phyloP scores from a whole-genome alignment of 1,140 invertebrate genomes.

The Euwallacea similis region DNA sequence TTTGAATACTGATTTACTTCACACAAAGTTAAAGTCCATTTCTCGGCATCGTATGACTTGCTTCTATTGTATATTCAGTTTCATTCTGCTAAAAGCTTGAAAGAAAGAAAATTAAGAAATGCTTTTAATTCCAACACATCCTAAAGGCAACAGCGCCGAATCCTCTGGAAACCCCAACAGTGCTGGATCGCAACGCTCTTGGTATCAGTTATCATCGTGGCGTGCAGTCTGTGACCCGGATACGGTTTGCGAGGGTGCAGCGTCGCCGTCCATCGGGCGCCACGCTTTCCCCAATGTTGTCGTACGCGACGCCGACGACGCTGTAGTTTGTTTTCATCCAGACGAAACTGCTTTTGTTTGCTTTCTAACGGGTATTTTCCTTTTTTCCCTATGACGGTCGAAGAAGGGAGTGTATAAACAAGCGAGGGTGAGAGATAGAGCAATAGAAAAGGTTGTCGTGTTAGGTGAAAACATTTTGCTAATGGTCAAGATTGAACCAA shows the following conservation, averaged over 20 bases:
- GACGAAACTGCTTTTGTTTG: neutral
- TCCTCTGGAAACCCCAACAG: no score
- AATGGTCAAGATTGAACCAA: no score
- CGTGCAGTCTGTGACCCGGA: constrained; percentile 39
- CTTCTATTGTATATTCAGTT: no score
- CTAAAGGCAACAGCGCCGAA: no score
- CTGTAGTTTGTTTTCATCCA: constrained; percentile 24
- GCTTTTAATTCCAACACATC: no score
- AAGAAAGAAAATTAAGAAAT: no score
- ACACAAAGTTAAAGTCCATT: no score
- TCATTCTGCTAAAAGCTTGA: no score
- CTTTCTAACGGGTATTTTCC: neutral
- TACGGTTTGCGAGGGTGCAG: constrained; percentile 37
- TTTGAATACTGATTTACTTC: no score
- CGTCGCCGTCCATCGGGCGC: constrained; percentile 34
- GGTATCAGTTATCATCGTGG: constrained; percentile 31
- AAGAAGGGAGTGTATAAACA: neutral
- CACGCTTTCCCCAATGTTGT: constrained; percentile 31
- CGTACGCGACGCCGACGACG: constrained; percentile 26
- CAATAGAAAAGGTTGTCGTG: no score
- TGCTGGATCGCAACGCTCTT: neutral
- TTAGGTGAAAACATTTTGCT: no score
- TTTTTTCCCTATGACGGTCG: neutral
- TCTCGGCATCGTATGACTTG: no score
- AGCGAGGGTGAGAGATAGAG: neutral